These are phyloP conservation scores for Caranx melampygus DNA, from an alignment of 2,113 vertebrate genomes.

Conservation along the genomic window DNA sequence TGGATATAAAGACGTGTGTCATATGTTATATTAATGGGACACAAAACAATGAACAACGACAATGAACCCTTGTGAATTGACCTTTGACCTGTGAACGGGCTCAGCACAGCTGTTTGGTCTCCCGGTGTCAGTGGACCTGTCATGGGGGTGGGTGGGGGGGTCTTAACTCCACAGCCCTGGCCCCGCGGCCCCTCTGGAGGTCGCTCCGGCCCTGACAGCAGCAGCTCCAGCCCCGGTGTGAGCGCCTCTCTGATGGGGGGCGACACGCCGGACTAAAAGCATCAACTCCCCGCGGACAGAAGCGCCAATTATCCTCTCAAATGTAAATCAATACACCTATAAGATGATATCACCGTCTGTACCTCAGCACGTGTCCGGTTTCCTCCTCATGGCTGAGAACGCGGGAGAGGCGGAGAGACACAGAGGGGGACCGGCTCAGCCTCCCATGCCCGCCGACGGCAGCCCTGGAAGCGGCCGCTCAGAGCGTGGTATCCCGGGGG, in stretches of 20 bases:
- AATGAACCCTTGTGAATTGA: too few species aligned
- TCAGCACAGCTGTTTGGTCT: too few species aligned
- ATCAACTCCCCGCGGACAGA: neutral
- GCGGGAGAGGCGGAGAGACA: too few species aligned
- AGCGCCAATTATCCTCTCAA: slow-evolving; percentile 1
- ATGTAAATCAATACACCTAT: neutral
- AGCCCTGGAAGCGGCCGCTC: too few species aligned
- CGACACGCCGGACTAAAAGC: neutral
- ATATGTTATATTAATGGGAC: too few species aligned
- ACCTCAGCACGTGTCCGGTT: neutral
- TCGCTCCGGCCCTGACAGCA: neutral
- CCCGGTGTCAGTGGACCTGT: too few species aligned
- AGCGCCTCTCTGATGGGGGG: neutral
- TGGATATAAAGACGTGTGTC: too few species aligned
- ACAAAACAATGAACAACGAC: too few species aligned
- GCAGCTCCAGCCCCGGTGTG: too few species aligned
- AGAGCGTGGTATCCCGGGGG: too few species aligned
- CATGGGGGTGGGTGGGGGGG: too few species aligned
- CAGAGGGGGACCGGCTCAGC: neutral
- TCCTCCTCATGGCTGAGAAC: slow-evolving; percentile 13
- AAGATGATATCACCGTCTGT: neutral
- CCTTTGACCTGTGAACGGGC: too few species aligned
- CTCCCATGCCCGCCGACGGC: neutral
- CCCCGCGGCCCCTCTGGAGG: neutral
- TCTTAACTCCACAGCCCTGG: neutral